Conservation (phyloP, 2,113 vertebrate species). For the Cnemophilus loriae region DNA sequence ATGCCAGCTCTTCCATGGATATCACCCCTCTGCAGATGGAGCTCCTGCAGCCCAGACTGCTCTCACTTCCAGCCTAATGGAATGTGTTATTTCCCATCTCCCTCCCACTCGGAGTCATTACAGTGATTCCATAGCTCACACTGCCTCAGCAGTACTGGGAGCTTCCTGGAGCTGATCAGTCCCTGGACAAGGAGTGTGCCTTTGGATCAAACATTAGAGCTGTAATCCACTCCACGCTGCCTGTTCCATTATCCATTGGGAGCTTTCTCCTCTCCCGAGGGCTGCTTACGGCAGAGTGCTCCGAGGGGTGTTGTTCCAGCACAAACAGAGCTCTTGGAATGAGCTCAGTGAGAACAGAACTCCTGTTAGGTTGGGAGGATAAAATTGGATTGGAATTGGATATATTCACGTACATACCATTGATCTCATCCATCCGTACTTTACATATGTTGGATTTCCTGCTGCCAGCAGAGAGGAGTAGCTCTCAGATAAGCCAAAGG, state of each 20-base stretch:
- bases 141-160: not conserved
- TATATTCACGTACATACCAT: conserved; percentile 4
- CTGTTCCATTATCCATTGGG: conserved; percentile 9
- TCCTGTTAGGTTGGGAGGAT: conserved; percentile 30
- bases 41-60: not conserved
- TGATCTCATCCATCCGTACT: conserved; percentile 30
- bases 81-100: not conserved
- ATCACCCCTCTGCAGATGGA: not conserved
- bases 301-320: conserved; percentile 15
- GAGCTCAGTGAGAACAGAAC: conserved; percentile 42
- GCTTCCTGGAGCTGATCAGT: not conserved
- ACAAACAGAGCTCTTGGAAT: conserved; percentile 37
- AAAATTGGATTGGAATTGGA: conserved; percentile 58
- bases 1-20: not conserved
- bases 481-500: conserved; percentile 52
- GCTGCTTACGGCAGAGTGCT: not conserved
- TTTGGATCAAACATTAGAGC: conserved; percentile 1
- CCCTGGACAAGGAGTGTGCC: not conserved
- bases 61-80: not conserved
- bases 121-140: not conserved
- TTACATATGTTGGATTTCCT: conserved; percentile 35
- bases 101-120: not conserved
- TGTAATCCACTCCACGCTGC: not conserved
- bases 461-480: conserved; percentile 3
- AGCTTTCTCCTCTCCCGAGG: not conserved